Percentiles rank a stretch among this genome's conserved stretches.
Evolutionary conservation across 1,140 invertebrate species (phyloP).

Genomic region (Lithobius niger): DNA sequence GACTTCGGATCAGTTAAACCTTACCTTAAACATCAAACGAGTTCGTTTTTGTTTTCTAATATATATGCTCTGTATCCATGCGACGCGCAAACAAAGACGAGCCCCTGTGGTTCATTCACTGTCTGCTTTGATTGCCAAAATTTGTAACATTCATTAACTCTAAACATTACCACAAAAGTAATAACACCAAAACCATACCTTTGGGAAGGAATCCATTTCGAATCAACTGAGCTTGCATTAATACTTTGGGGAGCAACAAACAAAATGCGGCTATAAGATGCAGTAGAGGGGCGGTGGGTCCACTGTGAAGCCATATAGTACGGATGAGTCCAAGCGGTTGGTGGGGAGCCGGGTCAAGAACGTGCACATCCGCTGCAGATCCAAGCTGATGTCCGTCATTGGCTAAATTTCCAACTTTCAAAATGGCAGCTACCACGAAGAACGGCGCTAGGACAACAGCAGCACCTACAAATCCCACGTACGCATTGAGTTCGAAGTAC

Average conservation of each 20-base stretch:
- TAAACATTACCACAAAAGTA: neutral
- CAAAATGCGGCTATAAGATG: constrained; percentile 66
- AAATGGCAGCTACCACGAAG: constrained; percentile 51
- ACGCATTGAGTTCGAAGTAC: constrained; percentile 28
- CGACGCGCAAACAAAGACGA: too few relatives aligned
- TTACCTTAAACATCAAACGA: too few relatives aligned
- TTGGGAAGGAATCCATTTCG: constrained; percentile 60
- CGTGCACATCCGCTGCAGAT: constrained; percentile 29
- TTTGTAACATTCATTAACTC: neutral
- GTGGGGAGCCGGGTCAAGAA: constrained; percentile 41
- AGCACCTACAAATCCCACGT: constrained; percentile 28
- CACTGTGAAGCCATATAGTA: constrained; percentile 55
- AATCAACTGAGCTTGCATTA: constrained; percentile 66
- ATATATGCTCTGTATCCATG: too few relatives aligned
- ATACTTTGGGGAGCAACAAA: constrained; percentile 59
- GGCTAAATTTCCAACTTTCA: constrained; percentile 66
- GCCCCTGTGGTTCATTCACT: too few relatives aligned
- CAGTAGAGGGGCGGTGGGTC: constrained; percentile 61
- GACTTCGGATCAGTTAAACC: too few relatives aligned
- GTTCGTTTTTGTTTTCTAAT: too few relatives aligned
- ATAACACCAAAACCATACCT: too few relatives aligned
- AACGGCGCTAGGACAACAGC: constrained; percentile 65
- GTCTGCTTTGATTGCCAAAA: too few relatives aligned
- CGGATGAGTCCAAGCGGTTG: constrained; percentile 20
- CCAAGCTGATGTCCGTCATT: constrained; percentile 68